Evolutionary conservation across 2,113 vertebrate genomes (phyloP), one percentile per base, ranked within the genome.

Genomic region (Ciconia stormi): DNA sequence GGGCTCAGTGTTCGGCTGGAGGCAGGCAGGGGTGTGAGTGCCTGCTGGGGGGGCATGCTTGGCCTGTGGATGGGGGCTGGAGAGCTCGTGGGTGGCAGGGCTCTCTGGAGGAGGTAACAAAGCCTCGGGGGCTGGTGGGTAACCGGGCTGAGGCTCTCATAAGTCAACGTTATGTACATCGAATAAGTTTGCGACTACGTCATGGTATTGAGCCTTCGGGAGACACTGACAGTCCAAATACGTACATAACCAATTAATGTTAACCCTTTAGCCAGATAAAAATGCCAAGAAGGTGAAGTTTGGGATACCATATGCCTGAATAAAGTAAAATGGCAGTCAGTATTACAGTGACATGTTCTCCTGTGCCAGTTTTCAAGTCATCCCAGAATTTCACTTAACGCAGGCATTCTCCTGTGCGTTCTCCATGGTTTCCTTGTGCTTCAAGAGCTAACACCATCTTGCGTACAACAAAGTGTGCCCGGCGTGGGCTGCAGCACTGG

Each of bases 401-500:
- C 90, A 61, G 58, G 55, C 8, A 6, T 89, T 66, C 26, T 78
- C 44, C 56, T 53, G 30, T 50, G 32, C 17, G 8, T 63, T 63
- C 14, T 55, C 38, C 0, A 0, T 88, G 66, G 73, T 87, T 86
- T 86, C 71, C 65, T 79, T 59, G 47, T 62, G 58, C 59, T 69
- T 72, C 36, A 56, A 50, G 56, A 92, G 44, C 42, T 50, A 40
- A 65, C 30, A 15, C 22, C 16, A 1, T 55, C 62, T 66, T 40
- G 17, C 3, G 1, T 67, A 27, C 49, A 32, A 4, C n/a, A 17
- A 8, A 47, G n/a, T 0, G 5, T 50, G 44, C 30, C 49, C 44
- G 0, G 0, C 0, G 0, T 7, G 25, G 30, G 59, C 76, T 52
- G 29, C n/a, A 7, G 26, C 30, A 2, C 29, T 32, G 47, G 44